Percentiles rank a stretch among this genome's conserved stretches.
Evolutionary conservation across 2,797 vertebrate species (phyloP).

Genomic region (Loriculus beryllinus): DNA sequence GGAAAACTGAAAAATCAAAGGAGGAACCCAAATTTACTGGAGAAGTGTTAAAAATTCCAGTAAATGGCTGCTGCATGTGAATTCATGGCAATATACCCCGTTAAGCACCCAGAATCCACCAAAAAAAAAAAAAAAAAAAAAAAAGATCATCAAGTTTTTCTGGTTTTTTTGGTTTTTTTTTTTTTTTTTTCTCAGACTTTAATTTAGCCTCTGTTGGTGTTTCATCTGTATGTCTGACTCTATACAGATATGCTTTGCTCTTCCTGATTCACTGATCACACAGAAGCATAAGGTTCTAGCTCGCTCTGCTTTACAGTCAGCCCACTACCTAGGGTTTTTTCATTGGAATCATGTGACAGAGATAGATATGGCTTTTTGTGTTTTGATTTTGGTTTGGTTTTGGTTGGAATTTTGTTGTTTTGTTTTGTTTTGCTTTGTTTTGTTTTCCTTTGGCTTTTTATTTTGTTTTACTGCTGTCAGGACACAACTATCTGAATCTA

Average conservation of each 20-base stretch:
- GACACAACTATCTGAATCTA: not conserved
- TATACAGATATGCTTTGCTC: not conserved
- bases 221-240: not conserved
- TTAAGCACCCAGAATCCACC: not conserved
- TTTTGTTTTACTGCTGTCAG: not conserved
- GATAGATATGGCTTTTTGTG: not conserved
- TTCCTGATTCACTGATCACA: not conserved
- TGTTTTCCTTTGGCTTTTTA: not conserved
- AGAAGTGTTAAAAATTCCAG: not conserved
- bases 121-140: too few species aligned
- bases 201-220: not conserved
- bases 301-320: not conserved
- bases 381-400: not conserved
- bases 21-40: not conserved
- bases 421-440: not conserved
- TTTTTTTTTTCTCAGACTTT: not conserved
- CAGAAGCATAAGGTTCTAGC: not conserved
- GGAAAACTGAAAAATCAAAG: not conserved
- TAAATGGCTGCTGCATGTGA: not conserved
- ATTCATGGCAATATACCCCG: not conserved
- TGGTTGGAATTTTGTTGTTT: not conserved
- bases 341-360: not conserved
- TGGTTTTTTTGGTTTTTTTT: too few species aligned
- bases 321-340: rapidly evolving
- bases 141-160: too few species aligned